A percentile compares a stretch with the other conserved stretches of the same genome.
Conservation (phyloP, 2,797 vertebrate genomes). For the Arrhamphus sclerolepis region DNA sequence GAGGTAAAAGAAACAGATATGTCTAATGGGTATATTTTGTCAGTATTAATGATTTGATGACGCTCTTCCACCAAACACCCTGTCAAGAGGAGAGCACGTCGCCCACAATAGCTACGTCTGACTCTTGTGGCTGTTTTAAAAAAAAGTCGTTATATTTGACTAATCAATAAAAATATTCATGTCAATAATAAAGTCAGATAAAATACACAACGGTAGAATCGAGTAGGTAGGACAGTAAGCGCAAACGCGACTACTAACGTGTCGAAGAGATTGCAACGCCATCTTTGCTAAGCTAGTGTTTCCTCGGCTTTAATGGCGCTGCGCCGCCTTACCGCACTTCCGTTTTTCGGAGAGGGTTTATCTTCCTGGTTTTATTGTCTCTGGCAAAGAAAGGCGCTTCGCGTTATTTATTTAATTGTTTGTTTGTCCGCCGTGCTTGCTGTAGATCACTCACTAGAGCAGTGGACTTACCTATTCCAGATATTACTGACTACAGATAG, state of each 20-base stretch:
- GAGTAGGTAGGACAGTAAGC: neutral
- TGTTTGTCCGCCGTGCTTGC: conserved; percentile 37
- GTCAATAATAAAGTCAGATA: too few relatives aligned
- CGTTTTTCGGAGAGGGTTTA: neutral
- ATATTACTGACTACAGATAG: too few relatives aligned
- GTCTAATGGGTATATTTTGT: neutral
- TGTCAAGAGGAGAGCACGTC: conserved; percentile 33
- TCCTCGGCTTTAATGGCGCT: conserved; percentile 36
- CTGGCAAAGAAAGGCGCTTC: neutral
- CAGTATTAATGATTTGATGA: conserved; percentile 9
- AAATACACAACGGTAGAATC: neutral
- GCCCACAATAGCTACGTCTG: neutral
- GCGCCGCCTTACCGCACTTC: too few relatives aligned
- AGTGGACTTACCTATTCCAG: too few relatives aligned
- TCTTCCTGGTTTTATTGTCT: conserved; percentile 1
- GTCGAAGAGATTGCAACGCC: conserved; percentile 10
- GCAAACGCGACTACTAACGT: neutral
- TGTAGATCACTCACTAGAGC: conserved; percentile 1
- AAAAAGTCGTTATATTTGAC: rapidly evolving
- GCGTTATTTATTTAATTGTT: neutral
- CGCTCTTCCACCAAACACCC: conserved; percentile 38
- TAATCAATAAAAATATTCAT: neutral
- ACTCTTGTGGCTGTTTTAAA: too few relatives aligned
- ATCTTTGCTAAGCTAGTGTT: conserved; percentile 48
- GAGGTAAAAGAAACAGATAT: neutral